Evolutionary conservation across 1,140 invertebrate genomes (phyloP).

Genomic region (Aphelenchoides fujianensis): DNA sequence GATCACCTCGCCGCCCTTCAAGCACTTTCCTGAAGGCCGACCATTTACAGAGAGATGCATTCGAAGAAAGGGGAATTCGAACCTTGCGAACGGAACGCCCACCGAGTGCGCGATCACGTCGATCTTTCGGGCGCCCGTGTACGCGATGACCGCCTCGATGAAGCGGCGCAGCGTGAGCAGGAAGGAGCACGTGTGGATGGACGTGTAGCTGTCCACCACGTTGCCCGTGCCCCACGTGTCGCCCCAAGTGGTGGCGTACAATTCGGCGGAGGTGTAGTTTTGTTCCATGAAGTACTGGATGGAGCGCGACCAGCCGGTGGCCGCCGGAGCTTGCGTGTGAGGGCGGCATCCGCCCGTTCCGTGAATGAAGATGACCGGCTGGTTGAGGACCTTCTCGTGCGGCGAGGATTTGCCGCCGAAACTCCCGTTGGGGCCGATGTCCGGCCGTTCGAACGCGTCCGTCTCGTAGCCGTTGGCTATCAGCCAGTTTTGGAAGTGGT

Average conservation of each 20-base stretch:
- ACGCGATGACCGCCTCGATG: conserved; percentile 55
- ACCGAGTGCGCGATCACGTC: conserved; percentile 61
- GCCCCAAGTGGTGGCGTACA: conserved; percentile 62
- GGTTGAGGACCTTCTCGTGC: conserved; percentile 47
- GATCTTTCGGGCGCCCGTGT: conserved; percentile 56
- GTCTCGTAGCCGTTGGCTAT: conserved; percentile 59
- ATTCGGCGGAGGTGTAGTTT: conserved; percentile 54
- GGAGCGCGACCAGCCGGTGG: conserved; percentile 50
- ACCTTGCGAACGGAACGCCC: conserved; percentile 53
- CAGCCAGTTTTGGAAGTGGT: conserved; percentile 60
- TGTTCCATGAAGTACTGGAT: conserved; percentile 62
- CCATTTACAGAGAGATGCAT: conserved; percentile 26
- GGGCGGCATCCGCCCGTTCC: conserved; percentile 57
- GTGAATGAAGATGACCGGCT: conserved; percentile 54
- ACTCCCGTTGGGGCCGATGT: conserved; percentile 60
- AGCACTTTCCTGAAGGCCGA: no score
- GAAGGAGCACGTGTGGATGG: conserved; percentile 60
- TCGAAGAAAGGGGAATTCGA: conserved; percentile 16
- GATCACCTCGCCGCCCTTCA: conserved; percentile 59
- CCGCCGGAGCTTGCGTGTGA: conserved; percentile 56
- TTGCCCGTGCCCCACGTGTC: conserved; percentile 62
- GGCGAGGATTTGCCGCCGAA: conserved; percentile 52
- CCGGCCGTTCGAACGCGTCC: conserved; percentile 57
- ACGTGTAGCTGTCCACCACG: conserved; percentile 54
- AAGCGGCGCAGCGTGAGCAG: conserved; percentile 54